Percentiles rank a stretch among this genome's conserved stretches.
Conservation (phyloP, 2,797 vertebrate species). For the Sternarchorhynchus goeldii region DNA sequence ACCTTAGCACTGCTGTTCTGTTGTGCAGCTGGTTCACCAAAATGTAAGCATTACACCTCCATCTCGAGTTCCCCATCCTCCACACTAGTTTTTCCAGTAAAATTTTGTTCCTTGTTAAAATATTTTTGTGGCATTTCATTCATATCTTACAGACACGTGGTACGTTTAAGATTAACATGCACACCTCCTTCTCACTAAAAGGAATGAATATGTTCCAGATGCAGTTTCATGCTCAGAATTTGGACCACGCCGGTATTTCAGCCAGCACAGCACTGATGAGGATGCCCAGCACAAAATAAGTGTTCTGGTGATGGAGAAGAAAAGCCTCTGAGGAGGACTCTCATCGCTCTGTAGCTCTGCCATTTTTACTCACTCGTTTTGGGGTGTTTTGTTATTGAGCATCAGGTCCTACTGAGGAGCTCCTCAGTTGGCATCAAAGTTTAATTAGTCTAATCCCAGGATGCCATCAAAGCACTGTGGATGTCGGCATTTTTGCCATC, state of each 20-base stretch:
- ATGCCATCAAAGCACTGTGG: neutral
- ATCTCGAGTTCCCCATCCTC: neutral
- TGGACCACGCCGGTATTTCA: neutral
- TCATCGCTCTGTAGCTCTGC: neutral
- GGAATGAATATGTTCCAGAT: slow-evolving; percentile 38
- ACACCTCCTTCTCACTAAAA: neutral
- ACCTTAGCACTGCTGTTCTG: neutral
- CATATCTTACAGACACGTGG: slow-evolving; percentile 14
- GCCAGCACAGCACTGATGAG: neutral
- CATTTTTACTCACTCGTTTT: neutral
- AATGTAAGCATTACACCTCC: neutral
- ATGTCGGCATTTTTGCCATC: slow-evolving; percentile 17
- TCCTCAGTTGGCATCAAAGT: slow-evolving; percentile 16
- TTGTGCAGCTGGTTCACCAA: neutral
- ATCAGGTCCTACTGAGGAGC: slow-evolving; percentile 11
- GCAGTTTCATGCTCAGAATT: neutral
- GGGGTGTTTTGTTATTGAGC: neutral
- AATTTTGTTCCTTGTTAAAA: slow-evolving; percentile 24
- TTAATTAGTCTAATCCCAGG: slow-evolving; percentile 14
- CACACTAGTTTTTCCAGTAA: neutral
- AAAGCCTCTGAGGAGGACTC: neutral
- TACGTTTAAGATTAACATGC: slow-evolving; percentile 11
- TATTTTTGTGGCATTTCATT: slow-evolving; percentile 19
- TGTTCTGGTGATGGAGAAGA: neutral
- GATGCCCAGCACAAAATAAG: neutral